These are phyloP conservation scores for Lampropteryx suffumata DNA, from an alignment of 2,888 invertebrate species.

Conservation along the genomic window DNA sequence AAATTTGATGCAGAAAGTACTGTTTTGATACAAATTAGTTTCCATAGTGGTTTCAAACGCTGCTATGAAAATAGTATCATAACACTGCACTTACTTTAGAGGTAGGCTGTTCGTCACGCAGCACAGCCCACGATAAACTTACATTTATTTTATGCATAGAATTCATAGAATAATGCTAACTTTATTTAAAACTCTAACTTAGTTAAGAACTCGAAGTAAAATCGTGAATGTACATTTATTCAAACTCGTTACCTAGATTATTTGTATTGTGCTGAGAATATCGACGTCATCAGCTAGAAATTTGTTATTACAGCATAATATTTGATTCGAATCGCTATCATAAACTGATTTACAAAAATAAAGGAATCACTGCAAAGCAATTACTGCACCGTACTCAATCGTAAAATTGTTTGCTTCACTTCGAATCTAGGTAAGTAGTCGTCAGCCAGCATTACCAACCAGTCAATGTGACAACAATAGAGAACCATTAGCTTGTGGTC, in stretches of 20 bases:
- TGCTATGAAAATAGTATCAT: no score
- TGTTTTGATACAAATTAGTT: no score
- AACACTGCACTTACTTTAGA: no score
- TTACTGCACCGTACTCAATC: conserved; percentile 6
- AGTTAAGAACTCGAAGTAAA: conserved; percentile 22
- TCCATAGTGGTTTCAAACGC: no score
- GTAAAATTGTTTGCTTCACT: background rate
- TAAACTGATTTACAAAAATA: background rate
- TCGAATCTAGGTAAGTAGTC: conserved; percentile 4
- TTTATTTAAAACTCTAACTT: conserved; percentile 33
- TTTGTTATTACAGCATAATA: background rate
- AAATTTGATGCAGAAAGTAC: no score
- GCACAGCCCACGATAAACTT: no score
- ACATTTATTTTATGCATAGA: no score
- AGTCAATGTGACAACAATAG: conserved; percentile 39
- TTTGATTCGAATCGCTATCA: background rate
- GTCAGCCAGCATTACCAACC: conserved; percentile 23
- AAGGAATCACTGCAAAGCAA: background rate
- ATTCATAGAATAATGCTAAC: conserved; percentile 23
- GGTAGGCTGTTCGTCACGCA: no score
- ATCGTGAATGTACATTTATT: conserved; percentile 30
- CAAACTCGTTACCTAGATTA: conserved; percentile 4
- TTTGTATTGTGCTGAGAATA: conserved; percentile 9
- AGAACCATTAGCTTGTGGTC: conserved; percentile 35
- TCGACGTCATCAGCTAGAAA: conserved; percentile 1